A percentile compares a stretch with the other conserved stretches of the same genome.
Conservation (phyloP, 2,888 invertebrate genomes). For the Plemyria rubiginata region DNA sequence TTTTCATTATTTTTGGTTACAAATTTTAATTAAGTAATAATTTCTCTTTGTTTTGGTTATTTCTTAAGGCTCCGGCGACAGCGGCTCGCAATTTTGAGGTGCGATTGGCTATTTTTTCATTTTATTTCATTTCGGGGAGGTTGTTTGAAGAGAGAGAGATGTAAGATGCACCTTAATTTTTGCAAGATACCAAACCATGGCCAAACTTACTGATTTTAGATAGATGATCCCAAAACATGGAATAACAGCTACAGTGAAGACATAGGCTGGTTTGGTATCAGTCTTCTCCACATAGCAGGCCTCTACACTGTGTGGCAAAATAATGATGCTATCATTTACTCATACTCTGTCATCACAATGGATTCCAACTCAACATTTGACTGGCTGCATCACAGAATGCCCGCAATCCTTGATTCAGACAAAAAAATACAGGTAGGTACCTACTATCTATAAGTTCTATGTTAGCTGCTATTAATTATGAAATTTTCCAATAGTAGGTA, state of each 20-base stretch:
- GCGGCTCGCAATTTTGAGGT: no score
- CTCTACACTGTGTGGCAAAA: conserved; percentile 89
- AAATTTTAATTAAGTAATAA: no score
- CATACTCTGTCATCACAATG: conserved; percentile 91
- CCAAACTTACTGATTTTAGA: conserved; percentile 48
- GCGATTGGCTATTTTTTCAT: no score
- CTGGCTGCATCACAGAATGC: conserved; percentile 92
- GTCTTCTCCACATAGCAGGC: conserved; percentile 90
- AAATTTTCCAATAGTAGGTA: no score
- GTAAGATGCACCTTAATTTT: no score
- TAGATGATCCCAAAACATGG: conserved; percentile 85
- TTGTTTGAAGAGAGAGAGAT: no score
- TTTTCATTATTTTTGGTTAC: no score
- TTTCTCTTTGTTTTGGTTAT: no score
- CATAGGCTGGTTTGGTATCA: conserved; percentile 86
- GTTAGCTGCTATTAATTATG: no score
- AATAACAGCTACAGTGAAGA: conserved; percentile 73
- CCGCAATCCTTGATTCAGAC: conserved; percentile 89
- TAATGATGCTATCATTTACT: conserved; percentile 86
- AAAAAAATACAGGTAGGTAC: conserved; percentile 85
- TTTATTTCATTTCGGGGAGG: no score
- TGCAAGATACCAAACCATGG: background rate
- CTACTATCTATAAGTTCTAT: no score
- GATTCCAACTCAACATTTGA: conserved; percentile 87
- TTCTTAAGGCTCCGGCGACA: no score